A percentile compares a stretch with the other conserved stretches of the same genome.
These are phyloP conservation scores for Panagrolaimus sp. DNA, from an alignment of 1,140 invertebrate species.

Conservation along the genomic window DNA sequence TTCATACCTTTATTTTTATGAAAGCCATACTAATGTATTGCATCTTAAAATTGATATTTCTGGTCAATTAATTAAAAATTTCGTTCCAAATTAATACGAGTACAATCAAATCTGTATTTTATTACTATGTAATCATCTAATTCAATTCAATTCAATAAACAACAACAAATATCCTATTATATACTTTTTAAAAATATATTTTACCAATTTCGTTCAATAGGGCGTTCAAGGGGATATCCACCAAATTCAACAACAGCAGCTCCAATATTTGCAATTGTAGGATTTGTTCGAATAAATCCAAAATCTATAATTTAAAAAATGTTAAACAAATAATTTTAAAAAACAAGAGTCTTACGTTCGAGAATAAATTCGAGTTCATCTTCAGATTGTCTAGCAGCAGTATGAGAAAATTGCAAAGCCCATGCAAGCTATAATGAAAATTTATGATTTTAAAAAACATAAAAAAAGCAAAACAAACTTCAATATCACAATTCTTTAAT, in stretches of 20 bases:
- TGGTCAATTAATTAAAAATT: not conserved
- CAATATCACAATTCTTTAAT: conserved; percentile 41
- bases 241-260: conserved; percentile 41
- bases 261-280: conserved; percentile 39
- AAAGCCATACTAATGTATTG: not conserved
- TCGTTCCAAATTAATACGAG: conserved; percentile 7
- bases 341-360: conserved; percentile 22
- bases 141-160: not conserved
- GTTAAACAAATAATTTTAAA: conserved; percentile 20
- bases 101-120: conserved; percentile 2
- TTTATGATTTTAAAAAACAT: not conserved
- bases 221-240: conserved; percentile 52
- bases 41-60: not conserved
- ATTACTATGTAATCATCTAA: too few relatives aligned
- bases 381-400: conserved; percentile 24
- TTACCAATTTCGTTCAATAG: conserved; percentile 54
- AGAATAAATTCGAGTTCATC: conserved; percentile 25
- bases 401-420: conserved; percentile 39
- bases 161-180: conserved; percentile 4
- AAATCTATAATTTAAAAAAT: conserved; percentile 29
- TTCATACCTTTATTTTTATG: not conserved
- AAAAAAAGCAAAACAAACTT: conserved; percentile 20
- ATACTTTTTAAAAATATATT: conserved; percentile 6
- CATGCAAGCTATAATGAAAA: conserved; percentile 41
- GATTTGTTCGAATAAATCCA: conserved; percentile 41